Base-by-base conservation (phyloP, 2,888 invertebrate genomes). In the Arge pagana region DNA sequence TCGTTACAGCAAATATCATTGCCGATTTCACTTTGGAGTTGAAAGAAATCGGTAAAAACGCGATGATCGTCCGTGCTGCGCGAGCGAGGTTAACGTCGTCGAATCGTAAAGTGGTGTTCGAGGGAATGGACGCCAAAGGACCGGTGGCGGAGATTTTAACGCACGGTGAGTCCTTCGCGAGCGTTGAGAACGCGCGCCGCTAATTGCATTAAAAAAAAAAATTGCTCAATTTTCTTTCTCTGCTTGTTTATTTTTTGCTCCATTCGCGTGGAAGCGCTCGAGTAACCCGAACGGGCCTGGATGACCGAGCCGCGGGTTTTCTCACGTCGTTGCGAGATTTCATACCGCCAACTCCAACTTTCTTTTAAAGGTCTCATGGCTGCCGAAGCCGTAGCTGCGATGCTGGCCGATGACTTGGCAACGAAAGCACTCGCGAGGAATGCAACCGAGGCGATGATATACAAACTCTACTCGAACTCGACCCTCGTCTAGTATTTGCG, bases 301-400 rank as follows among this genome's bases (percentile, higher is more conserved):
- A n/a, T n/a, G n/a, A n/a, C n/a, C n/a, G n/a, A n/a, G n/a, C n/a
- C n/a, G n/a, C n/a, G n/a, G n/a, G n/a, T n/a, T n/a, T n/a, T n/a
- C n/a, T n/a, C n/a, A n/a, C n/a, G n/a, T n/a, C n/a, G n/a, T n/a
- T n/a, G n/a, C n/a, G n/a, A n/a, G n/a, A n/a, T n/a, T n/a, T n/a
- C n/a, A n/a, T n/a, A n/a, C n/a, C n/a, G n/a, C n/a, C n/a, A n/a
- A n/a, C n/a, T n/a, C n/a, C 19, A 26, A 43, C 53, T 60, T 60
- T 51, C 52, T 57, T 64, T 54, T 52, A 24, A 62, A 74, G 75
- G 75, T 60, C 62, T 72, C 51, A 70, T 68, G 71, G 75, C 74
- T 23, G 73, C 74, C 19, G 74, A 75, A 61, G 74, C 75, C 39
- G 71, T 76, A 8, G 75, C 74, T 8, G 76, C 76, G 19, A 75